Conservation (phyloP, 2,888 invertebrate genomes). For the Phyllotreta cruciferae region DNA sequence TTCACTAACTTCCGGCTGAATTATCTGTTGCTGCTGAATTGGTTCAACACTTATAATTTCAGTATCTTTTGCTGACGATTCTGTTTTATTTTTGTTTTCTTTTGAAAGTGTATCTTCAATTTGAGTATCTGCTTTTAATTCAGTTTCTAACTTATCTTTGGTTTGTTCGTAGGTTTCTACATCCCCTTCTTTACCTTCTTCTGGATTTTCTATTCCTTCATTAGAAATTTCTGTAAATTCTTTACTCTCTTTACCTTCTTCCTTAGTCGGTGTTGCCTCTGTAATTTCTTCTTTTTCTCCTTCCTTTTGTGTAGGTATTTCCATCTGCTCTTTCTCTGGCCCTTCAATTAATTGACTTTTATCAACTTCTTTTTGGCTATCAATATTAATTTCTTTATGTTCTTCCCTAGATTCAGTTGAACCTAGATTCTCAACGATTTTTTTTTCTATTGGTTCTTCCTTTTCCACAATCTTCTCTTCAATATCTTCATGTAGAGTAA, state of each 20-base stretch:
- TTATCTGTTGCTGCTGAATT: background rate
- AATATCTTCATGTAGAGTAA: background rate
- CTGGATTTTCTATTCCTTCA: background rate
- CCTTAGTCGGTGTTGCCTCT: background rate
- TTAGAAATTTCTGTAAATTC: background rate
- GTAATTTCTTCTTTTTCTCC: background rate
- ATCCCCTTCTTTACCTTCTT: slow-evolving; percentile 11
- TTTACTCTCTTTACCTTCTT: background rate
- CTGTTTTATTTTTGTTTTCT: slow-evolving; percentile 3
- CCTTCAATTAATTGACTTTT: background rate
- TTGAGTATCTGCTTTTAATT: background rate
- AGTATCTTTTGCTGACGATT: too few species aligned
- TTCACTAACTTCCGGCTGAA: too few species aligned
- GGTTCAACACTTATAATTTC: background rate
- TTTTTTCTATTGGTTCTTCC: background rate
- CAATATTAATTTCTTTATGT: too few species aligned
- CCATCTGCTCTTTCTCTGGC: background rate
- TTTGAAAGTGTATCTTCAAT: background rate
- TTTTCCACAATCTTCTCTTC: background rate
- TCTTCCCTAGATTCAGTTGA: too few species aligned
- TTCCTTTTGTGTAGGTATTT: background rate
- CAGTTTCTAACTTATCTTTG: background rate
- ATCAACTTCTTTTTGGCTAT: too few species aligned
- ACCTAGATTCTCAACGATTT: too few species aligned
- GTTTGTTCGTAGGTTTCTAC: background rate